Evolutionary conservation across 2,113 vertebrate species (phyloP).

Genomic region (Bostrychus sinensis): DNA sequence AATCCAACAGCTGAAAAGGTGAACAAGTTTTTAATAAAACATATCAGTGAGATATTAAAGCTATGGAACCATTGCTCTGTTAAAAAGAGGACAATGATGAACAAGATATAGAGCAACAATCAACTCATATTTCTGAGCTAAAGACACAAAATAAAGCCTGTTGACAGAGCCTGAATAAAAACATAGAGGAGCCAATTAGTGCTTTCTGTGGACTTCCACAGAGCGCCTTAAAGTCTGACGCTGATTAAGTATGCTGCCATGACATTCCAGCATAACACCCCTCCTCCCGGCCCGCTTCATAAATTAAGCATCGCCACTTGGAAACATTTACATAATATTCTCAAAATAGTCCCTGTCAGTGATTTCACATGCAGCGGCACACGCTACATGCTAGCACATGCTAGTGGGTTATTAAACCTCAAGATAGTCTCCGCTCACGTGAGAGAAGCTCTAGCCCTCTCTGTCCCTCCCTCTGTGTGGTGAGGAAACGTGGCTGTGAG

Average conservation of each 20-base stretch:
- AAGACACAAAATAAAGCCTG: not conserved
- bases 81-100: not conserved
- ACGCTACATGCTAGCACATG: slow-evolving; percentile 14
- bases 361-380: not conserved
- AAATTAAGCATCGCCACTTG: slow-evolving; percentile 70
- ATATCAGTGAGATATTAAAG: no score
- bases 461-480: not conserved
- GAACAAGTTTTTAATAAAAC: no score
- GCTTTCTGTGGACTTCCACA: not conserved
- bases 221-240: slow-evolving; percentile 7
- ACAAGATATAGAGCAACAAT: not conserved
- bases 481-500: slow-evolving; percentile 19
- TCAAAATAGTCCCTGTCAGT: slow-evolving; percentile 57
- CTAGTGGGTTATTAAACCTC: slow-evolving; percentile 15
- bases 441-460: not conserved
- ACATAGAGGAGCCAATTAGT: slow-evolving; percentile 12
- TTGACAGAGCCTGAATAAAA: not conserved
- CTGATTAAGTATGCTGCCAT: slow-evolving; percentile 1
- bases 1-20: no score
- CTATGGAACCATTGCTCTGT: not conserved
- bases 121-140: not conserved
- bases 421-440: slow-evolving; percentile 1
- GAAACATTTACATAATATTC: slow-evolving; percentile 73
- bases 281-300: slow-evolving; percentile 42
- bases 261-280: slow-evolving; percentile 19